Base-by-base conservation (phyloP, 2,797 vertebrate genomes). In the Orientallactaga sibirica region DNA sequence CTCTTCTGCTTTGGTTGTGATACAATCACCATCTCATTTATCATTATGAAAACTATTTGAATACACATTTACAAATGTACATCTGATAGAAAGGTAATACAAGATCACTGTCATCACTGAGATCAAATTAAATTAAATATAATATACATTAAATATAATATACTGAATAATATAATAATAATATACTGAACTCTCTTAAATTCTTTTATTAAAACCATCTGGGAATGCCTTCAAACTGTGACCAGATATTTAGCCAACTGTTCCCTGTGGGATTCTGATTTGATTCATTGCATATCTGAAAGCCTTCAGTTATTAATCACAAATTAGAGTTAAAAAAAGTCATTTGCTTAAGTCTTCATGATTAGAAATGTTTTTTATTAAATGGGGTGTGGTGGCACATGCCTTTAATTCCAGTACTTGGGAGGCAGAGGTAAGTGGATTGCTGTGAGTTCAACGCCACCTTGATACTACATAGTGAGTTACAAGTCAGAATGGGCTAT, bases 201-300 rank as follows among this genome's bases (percentile, higher is more conserved):
- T 92, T 94, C 88, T 93, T 85, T 79, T 84, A 82, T 76, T 88
- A 76, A 96, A 91, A 75, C 61, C 76, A 93, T 85, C 27, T 91
- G 88, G 74, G 55, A 95, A 91, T 92, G 92, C 64, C 88, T 96
- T 97, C 92, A 94, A 95, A 97, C 95, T 95, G 86, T 95, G 94
- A 92, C 80, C 92, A 96, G 94, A 95, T 92, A 95, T 82, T 93
- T 78, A 94, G 62, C 81, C 88, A 93, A 91, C 74, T 91, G 91
- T 94, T 91, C 94, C 88, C 93, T 76, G 92, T 94, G 80, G 90
- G 93, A 91, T 89, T 89, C 86, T 86, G 74, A 93, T 90, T 94
- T 90, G 92, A 89, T 83, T 91, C 88, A 74, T 8, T 48, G 74
- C 29, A 70, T 85, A 96, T 80, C 66, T 87, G 27, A 93, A 95